Percentiles rank a stretch among this genome's conserved stretches.
phyloP scores from a whole-genome alignment of 2,797 vertebrate genomes.

The Ptychobarbus kaznakovi region DNA sequence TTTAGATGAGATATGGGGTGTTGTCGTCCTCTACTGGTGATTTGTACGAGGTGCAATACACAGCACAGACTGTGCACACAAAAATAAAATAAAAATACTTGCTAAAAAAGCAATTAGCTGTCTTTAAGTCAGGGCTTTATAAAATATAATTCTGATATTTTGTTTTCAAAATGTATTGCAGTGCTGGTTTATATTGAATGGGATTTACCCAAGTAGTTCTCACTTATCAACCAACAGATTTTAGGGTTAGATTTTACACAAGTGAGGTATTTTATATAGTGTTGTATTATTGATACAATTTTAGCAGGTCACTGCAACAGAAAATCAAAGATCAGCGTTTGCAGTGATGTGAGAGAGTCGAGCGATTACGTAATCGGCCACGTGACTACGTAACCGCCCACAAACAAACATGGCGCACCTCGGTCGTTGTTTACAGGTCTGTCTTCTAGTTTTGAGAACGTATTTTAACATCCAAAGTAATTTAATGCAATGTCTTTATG shows the following conservation, averaged over 20 bases:
- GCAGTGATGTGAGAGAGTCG: too few relatives aligned
- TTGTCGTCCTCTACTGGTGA: conserved; percentile 1
- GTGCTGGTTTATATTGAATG: neutral
- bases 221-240: neutral
- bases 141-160: neutral
- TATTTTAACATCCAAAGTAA: conserved; percentile 29
- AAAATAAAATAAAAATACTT: neutral
- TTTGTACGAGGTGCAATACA: neutral
- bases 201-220: neutral
- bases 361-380: neutral
- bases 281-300: neutral
- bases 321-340: neutral
- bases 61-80: neutral
- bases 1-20: neutral
- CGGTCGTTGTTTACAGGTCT: conserved; percentile 11
- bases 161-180: neutral
- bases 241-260: neutral
- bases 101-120: neutral
- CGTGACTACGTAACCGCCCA: neutral
- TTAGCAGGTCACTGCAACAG: neutral
- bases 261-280: neutral
- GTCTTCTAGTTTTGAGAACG: conserved; percentile 13
- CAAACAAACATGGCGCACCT: conserved; percentile 5
- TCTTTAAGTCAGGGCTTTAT: neutral
- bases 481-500: conserved; percentile 10